Evolutionary conservation across 2,113 vertebrate genomes (phyloP), one percentile per base, ranked within the genome.

Genomic region (Bagarius yarrelli): DNA sequence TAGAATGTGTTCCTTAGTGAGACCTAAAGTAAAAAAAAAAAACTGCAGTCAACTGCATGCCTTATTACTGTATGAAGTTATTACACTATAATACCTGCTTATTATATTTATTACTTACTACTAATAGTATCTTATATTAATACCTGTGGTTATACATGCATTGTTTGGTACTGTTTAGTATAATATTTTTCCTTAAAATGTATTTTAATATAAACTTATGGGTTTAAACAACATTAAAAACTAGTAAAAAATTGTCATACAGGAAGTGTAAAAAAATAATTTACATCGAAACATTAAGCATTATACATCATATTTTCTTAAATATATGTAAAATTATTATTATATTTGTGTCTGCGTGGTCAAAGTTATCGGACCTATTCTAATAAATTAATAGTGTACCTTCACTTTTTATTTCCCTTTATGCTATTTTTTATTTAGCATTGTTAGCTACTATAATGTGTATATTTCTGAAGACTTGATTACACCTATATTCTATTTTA

Each of bases 1-100:
- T 79, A 72, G 52, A 83, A 72, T 83, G 72, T 40, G 70, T 81
- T 80, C 80, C 61, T 83, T 59, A 36, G 76, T 30, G 66, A 61
- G 59, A 60, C 47, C 73, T 66, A 67, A 56, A 76, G 56, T 25
- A 70, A 47, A 16, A 15, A 71, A 71, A 70, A 47, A 16, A 15
- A 71, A 71, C 40, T 50, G 8, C 5, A 50, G 6, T 27, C 5
- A 52, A 30, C n/a, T 19, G 78, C 81, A 83, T 80, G 61, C 53
- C 61, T 66, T 74, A 71, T 56, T 59, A 72, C 60, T 64, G 15
- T 52, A 27, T 52, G n/a, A 15, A 50, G 44, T 27, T n/a, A 70
- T 8, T 47, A 70, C 21, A n/a, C 11, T n/a, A 44, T 15, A n/a
- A n/a, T 23, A 67, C 14, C 21, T 34, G 14, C 2, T 11, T 40